These are phyloP conservation scores for Acrobasis suavella DNA, from an alignment of 2,888 invertebrate genomes.

Conservation along the genomic window DNA sequence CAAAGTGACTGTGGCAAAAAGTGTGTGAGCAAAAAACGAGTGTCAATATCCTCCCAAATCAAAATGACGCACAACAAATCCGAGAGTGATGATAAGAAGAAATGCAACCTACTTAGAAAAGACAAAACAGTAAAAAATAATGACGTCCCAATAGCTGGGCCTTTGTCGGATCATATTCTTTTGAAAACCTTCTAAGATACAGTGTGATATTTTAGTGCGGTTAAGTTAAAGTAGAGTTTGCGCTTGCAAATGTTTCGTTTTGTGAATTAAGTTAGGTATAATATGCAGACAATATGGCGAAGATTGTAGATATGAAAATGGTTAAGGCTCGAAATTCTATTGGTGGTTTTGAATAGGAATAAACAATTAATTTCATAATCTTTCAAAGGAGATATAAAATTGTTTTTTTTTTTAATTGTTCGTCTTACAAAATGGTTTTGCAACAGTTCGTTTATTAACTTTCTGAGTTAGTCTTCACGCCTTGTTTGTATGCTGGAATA, in stretches of 20 bases:
- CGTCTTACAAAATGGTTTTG: too few species aligned
- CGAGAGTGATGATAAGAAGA: constrained; percentile 68
- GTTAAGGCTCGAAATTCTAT: constrained; percentile 24
- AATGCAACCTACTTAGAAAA: constrained; percentile 65
- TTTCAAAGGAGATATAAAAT: too few species aligned
- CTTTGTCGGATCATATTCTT: constrained; percentile 65
- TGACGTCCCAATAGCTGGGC: constrained; percentile 58
- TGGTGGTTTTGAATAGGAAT: neutral
- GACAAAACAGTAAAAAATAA: constrained; percentile 57
- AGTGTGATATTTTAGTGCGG: constrained; percentile 42
- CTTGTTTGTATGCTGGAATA: too few species aligned
- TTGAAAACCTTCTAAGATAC: constrained; percentile 65
- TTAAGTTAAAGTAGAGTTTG: constrained; percentile 28
- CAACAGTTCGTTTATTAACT: too few species aligned
- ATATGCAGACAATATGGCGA: constrained; percentile 75
- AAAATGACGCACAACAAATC: constrained; percentile 75
- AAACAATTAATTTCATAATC: too few species aligned
- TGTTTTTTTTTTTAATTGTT: too few species aligned
- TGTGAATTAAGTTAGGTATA: constrained; percentile 49
- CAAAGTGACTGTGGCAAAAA: constrained; percentile 48
- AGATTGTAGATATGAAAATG: constrained; percentile 43
- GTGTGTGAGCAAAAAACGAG: constrained; percentile 65
- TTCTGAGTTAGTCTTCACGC: too few species aligned
- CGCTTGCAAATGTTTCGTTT: constrained; percentile 33
- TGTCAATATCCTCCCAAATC: constrained; percentile 68